Evolutionary conservation across 2,113 vertebrate species (phyloP).

Genomic region (Gavia stellata): DNA sequence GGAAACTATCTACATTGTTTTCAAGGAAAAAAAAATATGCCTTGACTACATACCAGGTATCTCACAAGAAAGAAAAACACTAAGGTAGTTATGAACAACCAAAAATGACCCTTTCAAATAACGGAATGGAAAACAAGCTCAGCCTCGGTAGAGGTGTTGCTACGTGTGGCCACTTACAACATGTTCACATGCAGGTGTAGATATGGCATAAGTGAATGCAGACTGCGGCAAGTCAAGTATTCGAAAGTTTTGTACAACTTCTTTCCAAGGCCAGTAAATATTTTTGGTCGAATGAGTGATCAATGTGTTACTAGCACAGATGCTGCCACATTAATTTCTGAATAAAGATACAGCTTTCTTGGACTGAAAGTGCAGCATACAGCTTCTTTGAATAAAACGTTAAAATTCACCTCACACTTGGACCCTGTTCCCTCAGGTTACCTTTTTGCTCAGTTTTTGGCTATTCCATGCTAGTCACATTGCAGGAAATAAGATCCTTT

Average conservation of each 20-base stretch:
- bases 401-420: background rate
- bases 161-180: background rate
- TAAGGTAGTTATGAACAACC: background rate
- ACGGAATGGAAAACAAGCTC: background rate
- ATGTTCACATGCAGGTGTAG: background rate
- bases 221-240: background rate
- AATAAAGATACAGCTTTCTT: background rate
- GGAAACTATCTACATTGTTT: background rate
- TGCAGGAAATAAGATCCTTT: background rate
- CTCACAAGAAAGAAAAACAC: background rate
- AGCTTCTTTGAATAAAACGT: background rate
- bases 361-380: background rate
- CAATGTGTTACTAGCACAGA: background rate
- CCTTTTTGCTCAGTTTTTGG: background rate
- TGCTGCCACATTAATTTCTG: background rate
- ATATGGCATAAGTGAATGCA: rapidly evolving
- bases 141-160: background rate
- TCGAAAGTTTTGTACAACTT: background rate
- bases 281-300: background rate
- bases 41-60: background rate
- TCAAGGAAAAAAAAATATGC: background rate
- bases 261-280: background rate
- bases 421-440: background rate
- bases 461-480: background rate
- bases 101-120: background rate